These are phyloP conservation scores for Phymastichus coffea DNA, from an alignment of 1,140 invertebrate genomes.

Conservation along the genomic window DNA sequence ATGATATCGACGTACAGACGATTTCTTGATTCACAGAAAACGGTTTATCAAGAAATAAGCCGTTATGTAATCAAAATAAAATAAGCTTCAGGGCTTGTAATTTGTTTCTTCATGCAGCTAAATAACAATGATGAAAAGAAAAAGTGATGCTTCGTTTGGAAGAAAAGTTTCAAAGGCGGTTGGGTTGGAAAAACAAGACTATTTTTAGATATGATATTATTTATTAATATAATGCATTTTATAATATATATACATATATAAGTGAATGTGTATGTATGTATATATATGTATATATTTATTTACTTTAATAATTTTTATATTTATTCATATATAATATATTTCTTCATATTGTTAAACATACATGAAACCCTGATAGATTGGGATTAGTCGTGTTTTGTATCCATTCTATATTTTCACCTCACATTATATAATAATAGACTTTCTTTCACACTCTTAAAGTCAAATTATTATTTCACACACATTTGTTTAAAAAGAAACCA, in stretches of 20 bases:
- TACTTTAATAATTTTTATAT: conserved; percentile 22
- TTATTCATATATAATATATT: conserved; percentile 36
- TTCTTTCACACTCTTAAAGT: too few species aligned
- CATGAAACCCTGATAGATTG: conserved; percentile 51
- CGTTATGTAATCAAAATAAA: too few species aligned
- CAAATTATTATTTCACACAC: too few species aligned
- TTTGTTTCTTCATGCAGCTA: too few species aligned
- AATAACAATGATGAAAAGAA: too few species aligned
- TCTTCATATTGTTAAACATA: conserved; percentile 40
- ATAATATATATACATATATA: conserved; percentile 47
- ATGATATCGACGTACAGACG: too few species aligned
- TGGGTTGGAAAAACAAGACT: conserved; percentile 20
- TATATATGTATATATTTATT: conserved; percentile 32
- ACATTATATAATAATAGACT: too few species aligned
- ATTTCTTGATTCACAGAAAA: too few species aligned
- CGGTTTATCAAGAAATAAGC: too few species aligned
- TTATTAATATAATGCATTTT: conserved; percentile 51
- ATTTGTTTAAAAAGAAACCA: conserved; percentile 2
- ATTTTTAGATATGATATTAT: conserved; percentile 45
- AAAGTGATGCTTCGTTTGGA: too few species aligned
- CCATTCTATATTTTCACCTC: conserved; percentile 14
- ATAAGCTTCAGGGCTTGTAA: too few species aligned
- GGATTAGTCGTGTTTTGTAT: conserved; percentile 37
- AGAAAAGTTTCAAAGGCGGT: too few species aligned
- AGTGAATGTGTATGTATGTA: conserved; percentile 34